Evolutionary conservation across 2,888 invertebrate genomes (phyloP), one percentile per base, ranked within the genome.

Genomic region (Iphiclides podalirius): DNA sequence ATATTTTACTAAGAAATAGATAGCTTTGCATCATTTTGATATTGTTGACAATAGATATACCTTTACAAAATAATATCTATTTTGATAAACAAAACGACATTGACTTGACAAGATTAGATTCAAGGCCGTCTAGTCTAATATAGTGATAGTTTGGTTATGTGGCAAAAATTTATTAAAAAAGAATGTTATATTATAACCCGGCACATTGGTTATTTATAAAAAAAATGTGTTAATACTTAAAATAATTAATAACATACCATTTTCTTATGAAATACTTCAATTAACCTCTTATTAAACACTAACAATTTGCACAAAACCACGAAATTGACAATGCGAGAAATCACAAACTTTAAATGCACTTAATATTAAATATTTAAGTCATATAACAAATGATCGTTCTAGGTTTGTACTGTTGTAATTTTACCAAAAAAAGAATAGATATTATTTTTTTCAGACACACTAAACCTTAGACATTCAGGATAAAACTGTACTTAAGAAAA

Each of bases 81-180:
- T 73, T 77, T 75, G 78, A 79, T 79, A 80, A 76, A 75, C 72
- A 75, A n/a, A 72, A 74, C 67, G 83, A 81, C 85, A 85, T 83
- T 86, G 82, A 80, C 75, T 79, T 77, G 75, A 81, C 83, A 78
- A 84, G 82, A 87, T 86, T 87, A 86, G 82, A 85, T 72, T 84
- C 87, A 88, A 88, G 87, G 87, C 79, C 86, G 82, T 78, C 79
- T 80, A 67, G 79, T 75, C 72, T 73, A 66, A 66, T 60, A 31
- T 66, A 69, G 74, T 66, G 70, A 79, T 84, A 79, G 83, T 84
- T 75, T 70, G 84, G 84, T 86, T 84, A 84, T 73, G 72, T 72
- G 55, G 58, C 55, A 52, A 33, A 34, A 14, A n/a, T n/a, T n/a
- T 17, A 16, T 16, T 31, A 15, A 33, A 58, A 55, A 56, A 54